Percentiles rank a stretch among this genome's conserved stretches.
Conservation (phyloP, 2,113 vertebrate species). For the Fregetta grallaria region DNA sequence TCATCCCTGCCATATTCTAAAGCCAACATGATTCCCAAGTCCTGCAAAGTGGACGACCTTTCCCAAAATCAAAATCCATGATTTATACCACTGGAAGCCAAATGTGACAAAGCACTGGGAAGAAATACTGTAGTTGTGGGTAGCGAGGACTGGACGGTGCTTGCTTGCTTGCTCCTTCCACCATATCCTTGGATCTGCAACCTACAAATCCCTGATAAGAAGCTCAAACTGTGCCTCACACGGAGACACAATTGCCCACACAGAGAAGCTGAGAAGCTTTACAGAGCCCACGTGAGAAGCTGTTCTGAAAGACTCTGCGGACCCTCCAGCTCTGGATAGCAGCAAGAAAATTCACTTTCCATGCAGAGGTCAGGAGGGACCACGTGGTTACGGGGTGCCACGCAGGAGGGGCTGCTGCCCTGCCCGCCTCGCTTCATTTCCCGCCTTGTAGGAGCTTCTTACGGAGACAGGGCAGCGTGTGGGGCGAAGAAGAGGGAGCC, state of each 20-base stretch:
- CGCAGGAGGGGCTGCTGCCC: background rate
- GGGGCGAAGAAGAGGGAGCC: background rate
- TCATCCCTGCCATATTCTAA: background rate
- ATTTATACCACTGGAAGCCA: background rate
- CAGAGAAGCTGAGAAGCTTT: too few relatives aligned
- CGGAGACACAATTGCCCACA: too few relatives aligned
- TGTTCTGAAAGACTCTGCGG: fast-evolving
- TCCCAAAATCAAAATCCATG: background rate
- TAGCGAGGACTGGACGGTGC: background rate
- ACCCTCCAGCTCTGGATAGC: background rate
- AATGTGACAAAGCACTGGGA: background rate
- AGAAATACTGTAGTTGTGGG: background rate
- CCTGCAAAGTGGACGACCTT: background rate
- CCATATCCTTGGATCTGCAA: background rate
- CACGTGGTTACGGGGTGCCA: background rate
- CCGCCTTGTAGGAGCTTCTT: background rate
- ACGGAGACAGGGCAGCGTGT: fast-evolving
- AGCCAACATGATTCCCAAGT: background rate
- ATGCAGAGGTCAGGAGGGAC: too few relatives aligned
- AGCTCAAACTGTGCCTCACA: too few relatives aligned
- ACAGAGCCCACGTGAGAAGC: background rate
- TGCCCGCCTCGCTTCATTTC: background rate
- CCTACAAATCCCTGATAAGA: too few relatives aligned
- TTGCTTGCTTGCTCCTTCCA: too few relatives aligned
- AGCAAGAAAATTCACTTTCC: background rate